Percentiles rank a stretch among this genome's conserved stretches.
Evolutionary conservation across 2,113 vertebrate genomes (phyloP).

Genomic region (Oncorhynchus gorbuscha): DNA sequence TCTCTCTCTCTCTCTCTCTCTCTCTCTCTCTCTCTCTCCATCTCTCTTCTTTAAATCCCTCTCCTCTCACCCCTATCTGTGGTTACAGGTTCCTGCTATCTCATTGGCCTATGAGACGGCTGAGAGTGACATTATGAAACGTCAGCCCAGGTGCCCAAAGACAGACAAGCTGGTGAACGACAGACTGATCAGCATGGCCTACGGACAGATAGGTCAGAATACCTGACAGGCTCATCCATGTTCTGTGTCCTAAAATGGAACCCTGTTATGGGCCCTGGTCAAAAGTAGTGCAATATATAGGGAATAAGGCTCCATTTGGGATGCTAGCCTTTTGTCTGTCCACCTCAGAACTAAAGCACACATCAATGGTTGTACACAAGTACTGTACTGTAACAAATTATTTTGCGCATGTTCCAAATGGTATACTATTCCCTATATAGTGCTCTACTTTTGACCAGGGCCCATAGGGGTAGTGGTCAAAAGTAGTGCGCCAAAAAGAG

Average conservation of each 20-base stretch:
- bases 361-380: no score
- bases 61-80: background rate
- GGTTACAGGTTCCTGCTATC: constrained; percentile 86
- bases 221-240: background rate
- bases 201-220: constrained; percentile 85
- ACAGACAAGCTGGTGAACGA: constrained; percentile 93
- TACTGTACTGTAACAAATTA: no score
- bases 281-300: no score
- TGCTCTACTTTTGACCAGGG: no score
- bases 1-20: background rate
- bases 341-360: no score
- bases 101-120: constrained; percentile 91
- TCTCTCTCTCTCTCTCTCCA: background rate
- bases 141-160: constrained; percentile 84
- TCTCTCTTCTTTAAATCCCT: constrained; percentile 7
- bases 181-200: constrained; percentile 93
- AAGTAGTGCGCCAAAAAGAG: no score
- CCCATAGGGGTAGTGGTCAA: no score
- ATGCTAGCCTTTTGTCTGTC: background rate
- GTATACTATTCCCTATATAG: no score
- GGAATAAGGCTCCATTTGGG: no score
- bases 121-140: constrained; percentile 96
- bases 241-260: background rate
- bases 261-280: no score
- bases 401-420: no score